Evolutionary conservation across 1,140 invertebrate genomes (phyloP), one percentile per base, ranked within the genome.

Genomic region (Ericerus pela): DNA sequence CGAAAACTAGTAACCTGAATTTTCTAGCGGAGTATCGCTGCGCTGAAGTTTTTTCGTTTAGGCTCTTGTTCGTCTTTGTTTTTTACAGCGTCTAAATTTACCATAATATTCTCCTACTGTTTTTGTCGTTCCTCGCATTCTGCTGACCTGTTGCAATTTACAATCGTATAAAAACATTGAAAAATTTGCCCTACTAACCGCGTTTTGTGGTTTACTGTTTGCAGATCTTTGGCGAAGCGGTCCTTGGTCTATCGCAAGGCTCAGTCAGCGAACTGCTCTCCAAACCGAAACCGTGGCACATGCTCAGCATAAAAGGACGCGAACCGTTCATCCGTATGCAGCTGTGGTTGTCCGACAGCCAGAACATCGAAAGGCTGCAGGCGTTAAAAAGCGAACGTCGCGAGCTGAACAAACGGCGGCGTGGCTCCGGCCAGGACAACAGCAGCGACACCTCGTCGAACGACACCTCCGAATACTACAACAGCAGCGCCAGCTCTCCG

Each of bases 261-360:
- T 96, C 93, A 0, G 94, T 97, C 1, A 95, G 90, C 66, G 95
- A 98, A 71, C 72, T 98, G 14, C 74, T 99, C 0, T 96, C 92
- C 43, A 97, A 98, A 71, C 95, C 95, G 1, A 97, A 97, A 67
- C 94, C 94, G 0, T 99, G 95, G 95, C 91, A 96, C 66, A 96
- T 97, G 92, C 77, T 99, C 6, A 96, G 91, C 63, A 95, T 97
- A 67, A 98, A 98, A 70, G 94, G 94, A 0, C 75, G 94, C 27
- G 94, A 98, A 69, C 95, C 95, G 0, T 99, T 97, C 73, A 95
- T 97, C 58, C 78, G 94, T 58, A 98, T 99, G 94, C 92, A 96
- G 68, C 70, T 96, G 22, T 98, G 94, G 94, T 73, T 98, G 10
- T 88, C 85, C 60, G 94, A 98, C 67, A 80, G 91, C 10, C 83